Conservation (phyloP, 1,140 invertebrate species). For the Lordiphosa clarofinis region DNA sequence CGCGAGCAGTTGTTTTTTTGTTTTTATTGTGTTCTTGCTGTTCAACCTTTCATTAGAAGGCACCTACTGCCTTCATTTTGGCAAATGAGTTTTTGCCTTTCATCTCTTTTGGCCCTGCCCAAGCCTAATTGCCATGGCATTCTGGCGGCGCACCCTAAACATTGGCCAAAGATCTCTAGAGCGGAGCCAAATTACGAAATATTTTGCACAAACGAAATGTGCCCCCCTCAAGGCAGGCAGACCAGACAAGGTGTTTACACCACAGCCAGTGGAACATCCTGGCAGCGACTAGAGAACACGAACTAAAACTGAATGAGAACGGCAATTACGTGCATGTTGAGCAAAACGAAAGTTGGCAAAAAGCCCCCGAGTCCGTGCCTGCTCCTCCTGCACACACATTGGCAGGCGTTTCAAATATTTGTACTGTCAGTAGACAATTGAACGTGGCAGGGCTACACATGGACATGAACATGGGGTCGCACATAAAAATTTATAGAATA, state of each 20-base stretch:
- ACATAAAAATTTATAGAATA: conserved; percentile 59
- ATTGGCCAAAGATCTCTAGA: conserved; percentile 26
- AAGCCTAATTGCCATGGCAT: conserved; percentile 38
- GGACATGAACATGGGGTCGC: conserved; percentile 10
- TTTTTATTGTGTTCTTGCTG: neutral
- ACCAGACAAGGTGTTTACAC: conserved; percentile 49
- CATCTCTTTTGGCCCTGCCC: conserved; percentile 6
- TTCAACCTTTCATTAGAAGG: conserved; percentile 9
- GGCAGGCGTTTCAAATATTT: conserved; percentile 45
- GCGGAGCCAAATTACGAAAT: conserved; percentile 44
- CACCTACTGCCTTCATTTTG: conserved; percentile 8
- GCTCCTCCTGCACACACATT: conserved; percentile 17
- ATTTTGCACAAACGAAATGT: conserved; percentile 49
- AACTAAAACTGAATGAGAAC: conserved; percentile 37
- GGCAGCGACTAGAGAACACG: conserved; percentile 12
- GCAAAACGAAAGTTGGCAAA: conserved; percentile 48
- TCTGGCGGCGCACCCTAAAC: conserved; percentile 7
- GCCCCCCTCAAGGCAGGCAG: conserved; percentile 26
- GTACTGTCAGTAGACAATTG: conserved; percentile 49
- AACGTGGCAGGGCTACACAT: conserved; percentile 20
- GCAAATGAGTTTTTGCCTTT: neutral
- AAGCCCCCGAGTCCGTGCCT: neutral
- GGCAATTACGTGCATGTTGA: conserved; percentile 45
- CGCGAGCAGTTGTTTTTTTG: neutral
- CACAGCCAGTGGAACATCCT: conserved; percentile 12